phyloP scores from a whole-genome alignment of 2,797 vertebrate species.

The Muscicapa comitata region DNA sequence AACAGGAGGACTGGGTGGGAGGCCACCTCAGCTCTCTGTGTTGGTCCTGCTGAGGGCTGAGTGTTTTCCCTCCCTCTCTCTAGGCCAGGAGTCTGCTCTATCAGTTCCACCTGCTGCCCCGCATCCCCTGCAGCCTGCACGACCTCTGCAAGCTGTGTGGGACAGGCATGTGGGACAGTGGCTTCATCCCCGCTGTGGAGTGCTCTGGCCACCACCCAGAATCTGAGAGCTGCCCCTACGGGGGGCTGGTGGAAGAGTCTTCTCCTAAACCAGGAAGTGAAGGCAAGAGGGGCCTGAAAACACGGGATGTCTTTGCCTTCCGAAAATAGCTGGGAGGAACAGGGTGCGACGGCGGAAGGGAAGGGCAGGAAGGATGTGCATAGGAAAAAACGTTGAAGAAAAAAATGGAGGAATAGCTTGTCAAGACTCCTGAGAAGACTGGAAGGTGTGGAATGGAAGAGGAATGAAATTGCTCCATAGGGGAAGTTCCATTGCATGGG shows the following conservation, averaged over 20 bases:
- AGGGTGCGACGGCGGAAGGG: not conserved
- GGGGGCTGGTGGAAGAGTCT: slow-evolving; percentile 81
- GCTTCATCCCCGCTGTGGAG: slow-evolving; percentile 94
- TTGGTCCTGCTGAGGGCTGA: not conserved
- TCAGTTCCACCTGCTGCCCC: slow-evolving; percentile 92
- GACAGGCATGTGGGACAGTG: slow-evolving; percentile 98
- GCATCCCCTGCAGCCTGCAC: slow-evolving; percentile 94
- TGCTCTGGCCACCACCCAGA: slow-evolving; percentile 90
- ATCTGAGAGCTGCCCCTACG: slow-evolving; percentile 91
- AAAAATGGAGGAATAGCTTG: not conserved
- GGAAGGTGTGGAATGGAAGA: not conserved
- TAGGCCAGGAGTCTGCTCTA: slow-evolving; percentile 96
- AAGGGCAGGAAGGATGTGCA: slow-evolving; percentile 41
- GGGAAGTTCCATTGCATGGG: not conserved
- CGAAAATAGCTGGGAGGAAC: slow-evolving; percentile 78
- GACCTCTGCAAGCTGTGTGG: slow-evolving; percentile 95
- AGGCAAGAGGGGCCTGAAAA: slow-evolving; percentile 82
- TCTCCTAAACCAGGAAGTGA: slow-evolving; percentile 73
- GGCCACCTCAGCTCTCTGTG: not conserved
- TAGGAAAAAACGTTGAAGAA: not conserved
- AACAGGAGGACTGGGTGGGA: not conserved
- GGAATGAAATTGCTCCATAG: not conserved
- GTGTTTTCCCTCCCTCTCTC: not conserved
- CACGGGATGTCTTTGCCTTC: slow-evolving; percentile 88
- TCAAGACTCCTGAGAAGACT: not conserved